Evolutionary conservation across 2,113 vertebrate genomes (phyloP), one percentile per base, ranked within the genome.

Genomic region (Phrynosoma blainvillii): DNA sequence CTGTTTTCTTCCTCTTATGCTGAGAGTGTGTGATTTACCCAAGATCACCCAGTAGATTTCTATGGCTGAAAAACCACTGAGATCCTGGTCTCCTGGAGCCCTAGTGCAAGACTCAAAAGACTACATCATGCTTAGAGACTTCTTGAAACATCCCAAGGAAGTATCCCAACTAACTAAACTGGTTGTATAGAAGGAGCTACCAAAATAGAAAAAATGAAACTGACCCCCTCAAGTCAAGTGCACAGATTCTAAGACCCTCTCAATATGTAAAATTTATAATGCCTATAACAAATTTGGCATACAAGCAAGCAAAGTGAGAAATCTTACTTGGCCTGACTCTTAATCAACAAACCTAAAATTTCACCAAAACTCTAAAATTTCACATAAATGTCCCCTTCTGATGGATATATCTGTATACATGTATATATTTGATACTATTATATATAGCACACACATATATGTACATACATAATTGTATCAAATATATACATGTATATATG

Each of bases 351-450:
- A 54, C 47, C 30, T 54, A 62, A 88, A 78, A 74, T 95, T 94
- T 75, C 80, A 85, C 82, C 85, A 89, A 79, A 73, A 32, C 62
- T 74, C 76, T 90, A 83, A 18, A 7, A 84, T 95, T 94, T 93
- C 32, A 86, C 77, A 77, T 47, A 30, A 88, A 82, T 54, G 82
- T 4, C 91, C 79, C 36, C 36, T 36, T 32, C 23, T 81, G 73
- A 66, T 30, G 30, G 8, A 71, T 27, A 71, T 30, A 71, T 27
- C 25, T 30, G 68, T 71, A 71, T 71, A 71, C 68, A 71, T 71
- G 68, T 27, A 71, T 30, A 27, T 71, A 71, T 71, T 71, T 71
- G 68, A 71, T 71, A 71, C 25, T 71, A 30, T 71, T 27, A 71
- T 71, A 71, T 71, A 71, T 71, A 30, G 68, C 11, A 30, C 68